A percentile compares a stretch with the other conserved stretches of the same genome.
These are phyloP conservation scores for Spatula versicolor DNA, from an alignment of 2,797 vertebrate species.

Conservation along the genomic window DNA sequence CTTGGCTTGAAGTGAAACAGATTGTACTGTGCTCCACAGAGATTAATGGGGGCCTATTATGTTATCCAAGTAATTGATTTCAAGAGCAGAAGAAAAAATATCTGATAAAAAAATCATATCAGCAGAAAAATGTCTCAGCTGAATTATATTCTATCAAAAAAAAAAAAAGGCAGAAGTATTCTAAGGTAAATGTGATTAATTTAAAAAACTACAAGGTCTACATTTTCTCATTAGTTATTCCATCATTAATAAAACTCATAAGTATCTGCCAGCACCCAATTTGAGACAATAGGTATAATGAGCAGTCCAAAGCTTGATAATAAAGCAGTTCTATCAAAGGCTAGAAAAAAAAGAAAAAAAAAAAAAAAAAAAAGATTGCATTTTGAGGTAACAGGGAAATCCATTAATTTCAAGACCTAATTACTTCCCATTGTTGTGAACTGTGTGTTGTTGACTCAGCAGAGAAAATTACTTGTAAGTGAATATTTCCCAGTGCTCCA, in stretches of 20 bases:
- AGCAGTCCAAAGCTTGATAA: conserved; percentile 7
- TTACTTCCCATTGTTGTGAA: not conserved
- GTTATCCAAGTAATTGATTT: conserved; percentile 35
- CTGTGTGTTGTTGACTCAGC: not conserved
- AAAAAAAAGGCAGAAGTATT: conserved; percentile 15
- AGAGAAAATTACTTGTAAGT: not conserved
- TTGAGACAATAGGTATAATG: not conserved
- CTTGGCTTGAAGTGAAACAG: conserved; percentile 18
- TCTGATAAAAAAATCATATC: not conserved
- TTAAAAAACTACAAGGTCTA: conserved; percentile 19
- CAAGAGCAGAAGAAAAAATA: not conserved
- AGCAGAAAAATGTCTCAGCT: not conserved
- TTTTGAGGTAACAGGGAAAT: not conserved
- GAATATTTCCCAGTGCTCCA: not conserved
- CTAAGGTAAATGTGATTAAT: conserved; percentile 33
- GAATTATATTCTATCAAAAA: not conserved
- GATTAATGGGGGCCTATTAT: conserved; percentile 35
- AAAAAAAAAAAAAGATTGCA: not conserved
- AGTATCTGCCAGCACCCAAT: not conserved
- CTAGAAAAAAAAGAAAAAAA: not conserved
- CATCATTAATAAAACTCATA: conserved; percentile 36
- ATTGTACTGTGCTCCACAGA: not conserved
- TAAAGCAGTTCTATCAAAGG: not conserved
- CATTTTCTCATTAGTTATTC: conserved; percentile 45
- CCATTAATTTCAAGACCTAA: not conserved